Conservation (phyloP, 2,113 vertebrate species). For the Myiozetetes cayanensis region DNA sequence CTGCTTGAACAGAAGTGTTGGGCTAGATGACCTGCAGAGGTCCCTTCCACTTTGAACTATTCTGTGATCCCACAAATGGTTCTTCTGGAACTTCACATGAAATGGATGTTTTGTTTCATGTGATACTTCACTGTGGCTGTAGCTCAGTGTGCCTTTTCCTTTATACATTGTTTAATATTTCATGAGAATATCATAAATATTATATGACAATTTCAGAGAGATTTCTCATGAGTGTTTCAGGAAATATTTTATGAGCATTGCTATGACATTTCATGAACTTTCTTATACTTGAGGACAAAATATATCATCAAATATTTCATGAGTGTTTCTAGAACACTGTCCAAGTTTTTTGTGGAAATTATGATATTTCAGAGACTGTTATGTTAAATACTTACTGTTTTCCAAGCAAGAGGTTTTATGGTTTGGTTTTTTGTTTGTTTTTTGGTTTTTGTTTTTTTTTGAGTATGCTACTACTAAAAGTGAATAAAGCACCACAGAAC, state of each 20-base stretch:
- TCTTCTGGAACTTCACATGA: background rate
- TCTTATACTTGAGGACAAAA: background rate
- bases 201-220: background rate
- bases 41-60: background rate
- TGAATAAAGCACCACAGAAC: background rate
- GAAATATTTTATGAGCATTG: conserved; percentile 7
- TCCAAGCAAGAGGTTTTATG: background rate
- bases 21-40: background rate
- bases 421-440: background rate
- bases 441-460: background rate
- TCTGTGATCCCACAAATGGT: background rate
- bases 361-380: background rate
- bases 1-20: background rate
- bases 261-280: background rate
- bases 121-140: background rate
- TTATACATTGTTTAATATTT: background rate
- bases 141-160: background rate
- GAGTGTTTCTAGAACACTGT: background rate
- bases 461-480: background rate
- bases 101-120: background rate
- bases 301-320: background rate
- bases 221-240: background rate
- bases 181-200: background rate
- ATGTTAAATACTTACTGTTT: background rate
- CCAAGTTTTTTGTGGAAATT: background rate